Conservation (phyloP, 2,797 vertebrate species). For the Typhlichthys eigenmanni region DNA sequence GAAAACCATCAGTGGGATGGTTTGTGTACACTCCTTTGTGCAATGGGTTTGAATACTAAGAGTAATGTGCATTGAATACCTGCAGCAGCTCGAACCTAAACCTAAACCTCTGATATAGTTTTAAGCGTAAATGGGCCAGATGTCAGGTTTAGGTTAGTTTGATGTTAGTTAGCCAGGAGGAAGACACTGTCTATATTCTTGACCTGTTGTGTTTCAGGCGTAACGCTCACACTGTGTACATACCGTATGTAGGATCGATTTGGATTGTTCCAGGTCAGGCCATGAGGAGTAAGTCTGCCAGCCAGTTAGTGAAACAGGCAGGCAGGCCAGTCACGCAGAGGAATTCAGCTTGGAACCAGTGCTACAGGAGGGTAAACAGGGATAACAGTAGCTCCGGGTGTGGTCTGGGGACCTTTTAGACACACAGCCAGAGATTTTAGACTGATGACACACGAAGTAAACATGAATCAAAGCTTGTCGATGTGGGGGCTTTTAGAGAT, state of each 20-base stretch:
- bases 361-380: constrained; percentile 10
- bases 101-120: no score
- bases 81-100: no score
- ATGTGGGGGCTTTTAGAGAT: no score
- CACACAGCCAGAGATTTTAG: not conserved
- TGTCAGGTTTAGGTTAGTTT: no score
- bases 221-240: constrained; percentile 26
- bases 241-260: constrained; percentile 44
- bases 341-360: not conserved
- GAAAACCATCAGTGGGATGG: no score
- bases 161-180: constrained; percentile 26
- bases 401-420: constrained; percentile 4
- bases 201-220: constrained; percentile 32
- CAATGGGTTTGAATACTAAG: no score
- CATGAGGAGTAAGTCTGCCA: constrained; percentile 15
- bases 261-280: constrained; percentile 19
- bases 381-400: no score
- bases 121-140: no score
- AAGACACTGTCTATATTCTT: constrained; percentile 44
- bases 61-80: no score
- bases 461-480: no score
- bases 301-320: not conserved
- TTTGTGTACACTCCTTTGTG: no score
- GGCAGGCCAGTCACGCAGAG: constrained; percentile 17
- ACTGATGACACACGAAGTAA: no score